phyloP scores from a whole-genome alignment of 2,797 vertebrate genomes.

The Takifugu ocellatus region DNA sequence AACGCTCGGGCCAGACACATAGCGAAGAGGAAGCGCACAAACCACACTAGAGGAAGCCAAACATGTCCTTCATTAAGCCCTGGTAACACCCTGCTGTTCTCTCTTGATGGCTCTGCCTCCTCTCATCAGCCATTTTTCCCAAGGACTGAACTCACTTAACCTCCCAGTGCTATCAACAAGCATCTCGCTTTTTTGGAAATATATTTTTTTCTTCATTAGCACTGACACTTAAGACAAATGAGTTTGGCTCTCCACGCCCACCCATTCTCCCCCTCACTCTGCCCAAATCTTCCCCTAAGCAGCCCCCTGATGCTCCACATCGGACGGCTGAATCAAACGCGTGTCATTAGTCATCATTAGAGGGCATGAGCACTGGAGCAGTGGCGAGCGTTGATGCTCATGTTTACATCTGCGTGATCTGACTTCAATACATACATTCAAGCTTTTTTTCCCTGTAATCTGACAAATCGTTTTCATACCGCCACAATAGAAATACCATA shows the following conservation, averaged over 20 bases:
- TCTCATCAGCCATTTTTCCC: conserved; percentile 58
- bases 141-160: conserved; percentile 39
- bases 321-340: conserved; percentile 59
- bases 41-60: conserved; percentile 55
- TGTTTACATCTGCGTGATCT: conserved; percentile 16
- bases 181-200: conserved; percentile 13
- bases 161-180: conserved; percentile 40
- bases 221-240: conserved; percentile 56
- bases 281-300: conserved; percentile 59
- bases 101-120: conserved; percentile 50
- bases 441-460: too few relatives aligned
- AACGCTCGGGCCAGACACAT: conserved; percentile 29
- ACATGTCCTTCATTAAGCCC: conserved; percentile 71
- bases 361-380: conserved; percentile 29
- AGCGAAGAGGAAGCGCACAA: conserved; percentile 30
- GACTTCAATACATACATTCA: neutral
- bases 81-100: conserved; percentile 58
- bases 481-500: too few relatives aligned
- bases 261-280: conserved; percentile 39
- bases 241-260: conserved; percentile 39
- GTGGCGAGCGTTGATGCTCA: conserved; percentile 21
- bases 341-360: conserved; percentile 71
- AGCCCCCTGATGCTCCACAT: conserved; percentile 53
- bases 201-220: conserved; percentile 32
- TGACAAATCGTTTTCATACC: too few relatives aligned